Evolutionary conservation across 2,113 vertebrate genomes (phyloP).

Genomic region (Labeo catla): DNA sequence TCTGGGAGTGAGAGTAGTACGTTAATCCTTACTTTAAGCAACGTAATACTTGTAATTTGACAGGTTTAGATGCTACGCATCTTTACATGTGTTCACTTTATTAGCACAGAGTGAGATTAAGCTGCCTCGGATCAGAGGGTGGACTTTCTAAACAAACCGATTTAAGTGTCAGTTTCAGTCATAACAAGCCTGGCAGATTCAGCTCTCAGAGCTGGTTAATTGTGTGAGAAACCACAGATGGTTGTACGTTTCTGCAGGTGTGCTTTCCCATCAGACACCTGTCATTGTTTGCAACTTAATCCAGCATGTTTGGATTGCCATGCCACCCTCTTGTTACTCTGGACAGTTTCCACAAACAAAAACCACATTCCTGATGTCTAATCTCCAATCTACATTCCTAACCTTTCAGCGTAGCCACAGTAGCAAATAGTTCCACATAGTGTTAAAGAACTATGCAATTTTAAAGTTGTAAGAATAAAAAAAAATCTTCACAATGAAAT

Average conservation of each 20-base stretch:
- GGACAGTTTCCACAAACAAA: conserved; percentile 54
- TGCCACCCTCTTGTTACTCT: conserved; percentile 68
- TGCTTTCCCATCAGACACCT: conserved; percentile 50
- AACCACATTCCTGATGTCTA: conserved; percentile 65
- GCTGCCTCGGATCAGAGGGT: conserved; percentile 50
- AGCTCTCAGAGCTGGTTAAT: conserved; percentile 51
- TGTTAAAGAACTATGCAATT: no score
- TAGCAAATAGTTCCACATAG: no score
- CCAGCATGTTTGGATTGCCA: conserved; percentile 27
- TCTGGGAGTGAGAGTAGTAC: neutral
- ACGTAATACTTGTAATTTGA: conserved; percentile 55
- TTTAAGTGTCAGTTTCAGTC: conserved; percentile 57
- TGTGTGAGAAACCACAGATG: conserved; percentile 42
- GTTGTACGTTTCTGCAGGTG: conserved; percentile 49
- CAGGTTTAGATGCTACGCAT: conserved; percentile 38
- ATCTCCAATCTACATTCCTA: conserved; percentile 61
- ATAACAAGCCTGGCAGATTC: conserved; percentile 60
- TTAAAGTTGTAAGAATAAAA: no score
- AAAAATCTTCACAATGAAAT: neutral
- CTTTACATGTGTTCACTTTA: conserved; percentile 36
- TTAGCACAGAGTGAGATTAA: conserved; percentile 51
- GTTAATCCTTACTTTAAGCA: conserved; percentile 54
- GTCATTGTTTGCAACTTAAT: conserved; percentile 55
- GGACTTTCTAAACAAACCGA: conserved; percentile 42
- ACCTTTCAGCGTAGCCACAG: neutral